Evolutionary conservation across 2,888 invertebrate genomes (phyloP), one percentile per base, ranked within the genome.

Genomic region (Venusia cambrica): DNA sequence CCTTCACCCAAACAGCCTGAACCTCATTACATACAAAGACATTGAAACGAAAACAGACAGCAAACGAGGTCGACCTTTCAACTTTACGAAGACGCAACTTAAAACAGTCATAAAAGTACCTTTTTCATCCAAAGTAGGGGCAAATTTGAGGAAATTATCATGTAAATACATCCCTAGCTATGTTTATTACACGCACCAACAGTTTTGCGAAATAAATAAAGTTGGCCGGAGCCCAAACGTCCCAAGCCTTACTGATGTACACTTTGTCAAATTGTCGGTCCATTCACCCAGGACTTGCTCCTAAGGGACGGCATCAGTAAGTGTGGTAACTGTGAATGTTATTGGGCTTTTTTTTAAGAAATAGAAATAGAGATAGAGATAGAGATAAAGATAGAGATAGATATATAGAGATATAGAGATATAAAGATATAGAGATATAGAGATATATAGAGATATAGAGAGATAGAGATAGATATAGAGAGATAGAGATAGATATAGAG

Each of bases 191-290:
- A 64, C 62, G 59, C 68, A 67, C 56, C 61, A 63, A 64, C 56
- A 57, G 62, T 65, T 65, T 51, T 47, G 51, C 55, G 49, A 57
- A 68, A 67, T 73, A 69, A 61, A 67, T 64, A 65, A 53, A 67
- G 60, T 77, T 79, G 79, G 78, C 73, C 15, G 10, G 4, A 15
- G 21, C 39, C 75, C 76, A 79, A 72, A 68, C 54, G 49, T 48
- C 45, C 45, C 52, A 37, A 47, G 51, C 48, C 51, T 55, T 49
- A 51, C 53, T 62, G 66, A 55, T 53, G 49, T 54, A 53, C 46
- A 54, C 49, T 48, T 71, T 68, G 65, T 70, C 63, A 73, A 66
- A 62, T 58, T 62, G 60, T 56, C 56, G 38, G 44, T 43, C 47
- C 44, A 45, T 51, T 41, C 34, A 41, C 38, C 39, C 37, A 47